Conservation (phyloP, 2,888 invertebrate species). For the Drosophila formosana region DNA sequence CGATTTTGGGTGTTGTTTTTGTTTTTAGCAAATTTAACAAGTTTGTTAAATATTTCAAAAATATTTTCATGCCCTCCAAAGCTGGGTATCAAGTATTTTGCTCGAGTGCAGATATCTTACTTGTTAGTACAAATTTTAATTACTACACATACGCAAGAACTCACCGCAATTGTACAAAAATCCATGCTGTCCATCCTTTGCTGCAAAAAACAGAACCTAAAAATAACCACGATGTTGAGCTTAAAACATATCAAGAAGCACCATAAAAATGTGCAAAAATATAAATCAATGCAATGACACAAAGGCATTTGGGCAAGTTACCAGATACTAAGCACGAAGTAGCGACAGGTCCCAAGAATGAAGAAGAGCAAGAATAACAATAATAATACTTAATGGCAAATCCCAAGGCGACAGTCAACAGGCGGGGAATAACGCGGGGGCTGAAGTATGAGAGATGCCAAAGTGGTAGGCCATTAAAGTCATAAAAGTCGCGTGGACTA, state of each 20-base stretch:
- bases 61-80: too few species aligned
- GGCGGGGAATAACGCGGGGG: conserved; percentile 1
- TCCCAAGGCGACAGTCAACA: conserved; percentile 57
- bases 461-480: conserved; percentile 77
- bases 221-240: conserved; percentile 40
- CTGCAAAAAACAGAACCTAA: conserved; percentile 43
- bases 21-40: too few species aligned
- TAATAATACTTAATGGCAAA: conserved; percentile 65
- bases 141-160: too few species aligned
- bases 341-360: conserved; percentile 22
- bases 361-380: conserved; percentile 31
- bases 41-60: too few species aligned
- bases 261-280: conserved; percentile 55
- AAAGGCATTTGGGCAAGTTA: conserved; percentile 39
- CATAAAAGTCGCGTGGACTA: conserved; percentile 81
- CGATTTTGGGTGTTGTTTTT: too few species aligned
- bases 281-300: conserved; percentile 55
- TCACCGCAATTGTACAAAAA: conserved; percentile 11
- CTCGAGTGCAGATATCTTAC: too few species aligned
- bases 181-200: conserved; percentile 12
- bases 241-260: conserved; percentile 26
- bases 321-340: conserved; percentile 32
- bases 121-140: background rate
- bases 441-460: conserved; percentile 35
- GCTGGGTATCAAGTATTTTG: too few species aligned